A percentile compares a stretch with the other conserved stretches of the same genome.
phyloP scores from a whole-genome alignment of 2,113 vertebrate species.

The Embiotoca jacksoni region DNA sequence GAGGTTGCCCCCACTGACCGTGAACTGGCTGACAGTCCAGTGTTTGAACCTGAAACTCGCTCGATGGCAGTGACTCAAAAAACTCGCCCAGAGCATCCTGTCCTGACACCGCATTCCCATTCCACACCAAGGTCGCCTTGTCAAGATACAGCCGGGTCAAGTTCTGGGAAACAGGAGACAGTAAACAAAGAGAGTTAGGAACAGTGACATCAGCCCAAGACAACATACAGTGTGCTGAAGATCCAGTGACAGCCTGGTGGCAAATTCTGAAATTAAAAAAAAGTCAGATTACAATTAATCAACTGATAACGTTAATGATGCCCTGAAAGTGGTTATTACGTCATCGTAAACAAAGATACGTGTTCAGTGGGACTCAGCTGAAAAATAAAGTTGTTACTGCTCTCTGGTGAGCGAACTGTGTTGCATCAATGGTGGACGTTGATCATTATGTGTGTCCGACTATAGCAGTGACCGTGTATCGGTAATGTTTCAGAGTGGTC shows the following conservation, averaged over 20 bases:
- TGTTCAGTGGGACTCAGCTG: no score
- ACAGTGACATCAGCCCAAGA: background rate
- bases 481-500: background rate
- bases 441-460: no score
- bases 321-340: no score
- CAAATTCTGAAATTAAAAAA: no score
- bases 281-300: no score
- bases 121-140: constrained; percentile 96
- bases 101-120: constrained; percentile 94
- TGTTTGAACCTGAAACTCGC: constrained; percentile 93
- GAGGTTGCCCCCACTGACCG: constrained; percentile 80
- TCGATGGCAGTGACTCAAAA: constrained; percentile 96
- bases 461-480: background rate
- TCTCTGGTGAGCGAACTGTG: no score
- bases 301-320: no score
- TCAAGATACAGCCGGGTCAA: constrained; percentile 93
- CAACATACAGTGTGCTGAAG: background rate
- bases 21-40: constrained; percentile 97
- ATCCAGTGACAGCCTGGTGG: no score
- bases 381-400: no score
- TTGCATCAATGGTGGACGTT: no score
- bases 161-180: constrained; percentile 78
- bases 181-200: background rate
- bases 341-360: no score
- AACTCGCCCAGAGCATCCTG: constrained; percentile 93